phyloP scores from a whole-genome alignment of 1,140 invertebrate genomes.

The Drosophila rhopaloa region DNA sequence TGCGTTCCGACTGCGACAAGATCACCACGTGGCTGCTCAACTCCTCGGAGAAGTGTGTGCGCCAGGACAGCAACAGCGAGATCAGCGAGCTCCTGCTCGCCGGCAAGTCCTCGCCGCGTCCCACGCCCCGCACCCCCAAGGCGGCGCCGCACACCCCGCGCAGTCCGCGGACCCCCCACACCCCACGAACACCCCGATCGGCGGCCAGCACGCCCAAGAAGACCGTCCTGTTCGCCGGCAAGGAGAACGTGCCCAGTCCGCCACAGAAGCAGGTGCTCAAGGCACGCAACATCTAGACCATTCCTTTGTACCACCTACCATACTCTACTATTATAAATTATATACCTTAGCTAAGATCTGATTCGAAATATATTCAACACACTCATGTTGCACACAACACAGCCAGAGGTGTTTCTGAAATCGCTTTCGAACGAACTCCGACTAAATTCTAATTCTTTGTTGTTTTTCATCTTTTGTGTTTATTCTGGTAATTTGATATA shows the following conservation, averaged over 20 bases:
- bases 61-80: constrained; percentile 72
- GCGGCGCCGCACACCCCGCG: constrained; percentile 60
- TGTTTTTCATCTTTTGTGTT: neutral
- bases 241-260: constrained; percentile 79
- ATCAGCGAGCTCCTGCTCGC: constrained; percentile 61
- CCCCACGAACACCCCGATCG: constrained; percentile 63
- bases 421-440: neutral
- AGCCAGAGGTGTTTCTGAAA: constrained; percentile 6
- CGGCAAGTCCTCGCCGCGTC: constrained; percentile 58
- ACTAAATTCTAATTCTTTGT: neutral
- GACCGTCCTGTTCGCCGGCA: constrained; percentile 77
- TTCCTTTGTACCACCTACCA: constrained; percentile 6
- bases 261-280: constrained; percentile 83
- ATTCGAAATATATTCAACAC: constrained; percentile 59
- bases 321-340: constrained; percentile 52
- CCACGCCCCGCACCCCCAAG: constrained; percentile 52
- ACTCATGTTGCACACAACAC: constrained; percentile 38
- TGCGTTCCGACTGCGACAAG: constrained; percentile 81
- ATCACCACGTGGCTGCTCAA: constrained; percentile 78
- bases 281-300: constrained; percentile 71
- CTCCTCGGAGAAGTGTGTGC: constrained; percentile 75
- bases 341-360: constrained; percentile 61
- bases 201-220: constrained; percentile 77
- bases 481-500: neutral
- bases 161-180: constrained; percentile 71